Conservation (phyloP, 2,113 vertebrate genomes). For the Amphilophus citrinellus region DNA sequence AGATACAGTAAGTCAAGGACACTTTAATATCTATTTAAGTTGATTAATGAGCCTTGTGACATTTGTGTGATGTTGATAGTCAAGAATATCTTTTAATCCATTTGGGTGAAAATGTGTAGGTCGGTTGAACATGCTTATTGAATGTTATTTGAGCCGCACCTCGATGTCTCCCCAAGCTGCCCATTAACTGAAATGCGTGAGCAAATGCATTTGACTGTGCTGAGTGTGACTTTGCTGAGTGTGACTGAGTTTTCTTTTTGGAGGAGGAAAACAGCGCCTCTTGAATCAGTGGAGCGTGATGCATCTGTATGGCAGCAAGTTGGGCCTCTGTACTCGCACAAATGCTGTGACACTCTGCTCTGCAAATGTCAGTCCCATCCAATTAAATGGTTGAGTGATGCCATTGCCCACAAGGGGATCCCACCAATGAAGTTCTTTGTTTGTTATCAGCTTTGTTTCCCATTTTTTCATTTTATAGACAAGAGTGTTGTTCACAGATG, state of each 20-base stretch:
- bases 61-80: conserved; percentile 70
- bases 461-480: conserved; percentile 22
- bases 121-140: conserved; percentile 70
- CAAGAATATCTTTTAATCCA: conserved; percentile 31
- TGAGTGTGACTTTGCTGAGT: conserved; percentile 27
- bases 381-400: conserved; percentile 76
- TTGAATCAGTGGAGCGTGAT: conserved; percentile 63
- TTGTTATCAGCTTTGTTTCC: conserved; percentile 54
- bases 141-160: conserved; percentile 62
- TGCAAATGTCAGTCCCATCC: conserved; percentile 77
- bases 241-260: conserved; percentile 41
- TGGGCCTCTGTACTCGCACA: conserved; percentile 60
- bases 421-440: conserved; percentile 63
- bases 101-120: conserved; percentile 39
- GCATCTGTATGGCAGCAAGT: conserved; percentile 55
- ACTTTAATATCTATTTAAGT: conserved; percentile 67
- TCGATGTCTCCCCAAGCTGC: conserved; percentile 56
- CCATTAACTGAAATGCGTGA: conserved; percentile 67
- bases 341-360: conserved; percentile 69
- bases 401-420: conserved; percentile 57
- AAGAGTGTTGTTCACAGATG: conserved; percentile 9
- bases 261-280: conserved; percentile 42
- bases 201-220: conserved; percentile 33
- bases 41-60: conserved; percentile 70
- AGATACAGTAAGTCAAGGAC: conserved; percentile 38